A percentile compares a stretch with the other conserved stretches of the same genome.
Evolutionary conservation across 2,888 invertebrate genomes (phyloP).

Genomic region (Orthosia incerta): DNA sequence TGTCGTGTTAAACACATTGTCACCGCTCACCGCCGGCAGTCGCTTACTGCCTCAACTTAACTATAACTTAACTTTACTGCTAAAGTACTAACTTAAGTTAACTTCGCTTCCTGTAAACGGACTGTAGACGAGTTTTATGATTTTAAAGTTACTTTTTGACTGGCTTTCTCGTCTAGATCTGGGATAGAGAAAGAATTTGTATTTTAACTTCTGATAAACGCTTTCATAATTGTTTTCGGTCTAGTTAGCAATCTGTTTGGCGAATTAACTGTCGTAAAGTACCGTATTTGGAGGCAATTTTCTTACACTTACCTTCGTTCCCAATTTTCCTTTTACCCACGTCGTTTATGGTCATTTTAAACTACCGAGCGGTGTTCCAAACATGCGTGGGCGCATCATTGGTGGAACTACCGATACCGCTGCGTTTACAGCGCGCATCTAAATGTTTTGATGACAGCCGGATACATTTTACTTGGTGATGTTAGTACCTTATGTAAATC

Average conservation of each 20-base stretch:
- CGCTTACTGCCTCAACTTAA: constrained; percentile 26
- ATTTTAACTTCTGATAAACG: neutral
- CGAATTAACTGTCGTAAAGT: neutral
- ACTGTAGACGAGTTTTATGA: constrained; percentile 4
- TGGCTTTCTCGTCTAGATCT: neutral
- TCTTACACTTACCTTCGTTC: constrained; percentile 4
- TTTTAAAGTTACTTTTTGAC: constrained; percentile 6
- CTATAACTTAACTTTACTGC: constrained; percentile 26
- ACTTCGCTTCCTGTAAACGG: constrained; percentile 27
- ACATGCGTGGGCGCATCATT: constrained; percentile 39
- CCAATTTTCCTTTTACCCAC: constrained; percentile 25
- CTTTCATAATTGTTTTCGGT: neutral
- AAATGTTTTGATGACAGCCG: constrained; percentile 31
- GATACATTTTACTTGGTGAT: constrained; percentile 28
- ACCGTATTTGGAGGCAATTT: constrained; percentile 5
- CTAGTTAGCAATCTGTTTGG: neutral
- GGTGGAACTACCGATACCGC: constrained; percentile 14
- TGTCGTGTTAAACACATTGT: constrained; percentile 47
- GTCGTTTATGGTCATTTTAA: constrained; percentile 25
- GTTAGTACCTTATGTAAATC: constrained; percentile 19
- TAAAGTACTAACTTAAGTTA: constrained; percentile 14
- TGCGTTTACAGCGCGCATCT: constrained; percentile 31
- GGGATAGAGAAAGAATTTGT: neutral
- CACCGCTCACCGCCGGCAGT: constrained; percentile 13
- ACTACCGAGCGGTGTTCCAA: constrained; percentile 13